phyloP scores from a whole-genome alignment of 53 echinoderm and acorn worm genomes.

The Holothuria scabra region DNA sequence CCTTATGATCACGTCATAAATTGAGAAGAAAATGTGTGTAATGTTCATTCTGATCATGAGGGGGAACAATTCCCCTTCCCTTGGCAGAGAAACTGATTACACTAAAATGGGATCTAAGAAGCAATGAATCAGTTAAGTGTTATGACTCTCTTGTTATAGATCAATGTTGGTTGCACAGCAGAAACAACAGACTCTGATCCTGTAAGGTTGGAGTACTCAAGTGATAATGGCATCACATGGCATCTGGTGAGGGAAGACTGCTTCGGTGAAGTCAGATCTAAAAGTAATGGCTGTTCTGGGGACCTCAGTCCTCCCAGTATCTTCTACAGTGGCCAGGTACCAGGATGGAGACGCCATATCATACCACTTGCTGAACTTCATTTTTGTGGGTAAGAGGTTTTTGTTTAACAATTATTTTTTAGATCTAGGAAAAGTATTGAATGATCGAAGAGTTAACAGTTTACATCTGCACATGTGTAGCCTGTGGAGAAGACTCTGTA shows the following conservation, averaged over 20 bases:
- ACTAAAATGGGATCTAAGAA: too few species aligned
- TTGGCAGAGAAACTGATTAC: too few species aligned
- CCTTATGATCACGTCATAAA: too few species aligned
- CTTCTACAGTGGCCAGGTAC: constrained; percentile 84
- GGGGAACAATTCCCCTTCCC: too few species aligned
- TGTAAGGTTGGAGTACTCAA: constrained; percentile 71
- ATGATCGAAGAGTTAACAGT: too few species aligned
- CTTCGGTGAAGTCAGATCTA: constrained; percentile 59
- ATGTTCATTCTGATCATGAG: too few species aligned
- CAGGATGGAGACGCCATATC: constrained; percentile 77
- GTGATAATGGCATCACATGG: constrained; percentile 86
- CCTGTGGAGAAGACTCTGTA: too few species aligned
- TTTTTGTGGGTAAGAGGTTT: constrained; percentile 82
- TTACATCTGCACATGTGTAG: too few species aligned
- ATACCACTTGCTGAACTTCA: constrained; percentile 81
- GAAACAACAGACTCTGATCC: constrained; percentile 62
- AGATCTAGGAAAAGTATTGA: too few species aligned
- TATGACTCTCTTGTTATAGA: constrained; percentile 54
- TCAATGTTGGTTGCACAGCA: constrained; percentile 90
- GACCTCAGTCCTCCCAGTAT: constrained; percentile 76
- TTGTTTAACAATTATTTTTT: too few species aligned
- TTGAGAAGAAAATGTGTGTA: too few species aligned
- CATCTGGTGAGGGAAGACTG: constrained; percentile 78
- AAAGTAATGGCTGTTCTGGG: constrained; percentile 73
- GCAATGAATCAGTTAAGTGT: too few species aligned